Evolutionary conservation across 2,797 vertebrate species (phyloP).

Genomic region (Gymnothorax reevesii): DNA sequence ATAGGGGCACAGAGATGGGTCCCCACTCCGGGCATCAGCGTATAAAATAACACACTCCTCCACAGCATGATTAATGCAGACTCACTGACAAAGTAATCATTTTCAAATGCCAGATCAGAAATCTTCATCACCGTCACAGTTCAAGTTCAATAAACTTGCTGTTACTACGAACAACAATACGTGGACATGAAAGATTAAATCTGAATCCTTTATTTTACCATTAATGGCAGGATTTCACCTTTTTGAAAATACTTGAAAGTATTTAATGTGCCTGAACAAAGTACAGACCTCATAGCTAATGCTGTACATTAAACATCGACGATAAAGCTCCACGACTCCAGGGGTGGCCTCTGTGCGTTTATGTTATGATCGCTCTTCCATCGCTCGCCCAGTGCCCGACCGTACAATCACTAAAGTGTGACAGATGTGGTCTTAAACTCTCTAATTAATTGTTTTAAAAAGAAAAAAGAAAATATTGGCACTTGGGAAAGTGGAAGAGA

Average conservation of each 20-base stretch:
- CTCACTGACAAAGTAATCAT: neutral
- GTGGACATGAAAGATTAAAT: constrained; percentile 10
- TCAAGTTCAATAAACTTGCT: constrained; percentile 13
- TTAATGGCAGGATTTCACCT: constrained; percentile 14
- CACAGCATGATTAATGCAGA: neutral
- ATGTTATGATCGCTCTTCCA: neutral
- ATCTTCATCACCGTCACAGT: neutral
- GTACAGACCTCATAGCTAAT: neutral
- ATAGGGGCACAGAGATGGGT: constrained; percentile 21
- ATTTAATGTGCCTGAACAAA: neutral
- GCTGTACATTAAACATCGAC: neutral
- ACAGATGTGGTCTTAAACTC: neutral
- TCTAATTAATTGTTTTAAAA: constrained; percentile 25
- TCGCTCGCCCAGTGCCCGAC: neutral
- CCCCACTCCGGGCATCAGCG: neutral
- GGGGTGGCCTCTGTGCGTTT: neutral
- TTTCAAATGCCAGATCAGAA: constrained; percentile 5
- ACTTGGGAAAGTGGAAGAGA: constrained; percentile 27
- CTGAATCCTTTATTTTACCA: neutral
- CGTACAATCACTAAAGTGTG: neutral
- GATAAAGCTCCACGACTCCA: neutral
- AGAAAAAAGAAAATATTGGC: constrained; percentile 29
- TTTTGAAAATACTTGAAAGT: constrained; percentile 5
- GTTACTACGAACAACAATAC: constrained; percentile 23
- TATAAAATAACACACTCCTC: constrained; percentile 8